Percentiles rank a stretch among this genome's conserved stretches.
Evolutionary conservation across 2,888 invertebrate species (phyloP).

Genomic region (Orchesellides sinensis): DNA sequence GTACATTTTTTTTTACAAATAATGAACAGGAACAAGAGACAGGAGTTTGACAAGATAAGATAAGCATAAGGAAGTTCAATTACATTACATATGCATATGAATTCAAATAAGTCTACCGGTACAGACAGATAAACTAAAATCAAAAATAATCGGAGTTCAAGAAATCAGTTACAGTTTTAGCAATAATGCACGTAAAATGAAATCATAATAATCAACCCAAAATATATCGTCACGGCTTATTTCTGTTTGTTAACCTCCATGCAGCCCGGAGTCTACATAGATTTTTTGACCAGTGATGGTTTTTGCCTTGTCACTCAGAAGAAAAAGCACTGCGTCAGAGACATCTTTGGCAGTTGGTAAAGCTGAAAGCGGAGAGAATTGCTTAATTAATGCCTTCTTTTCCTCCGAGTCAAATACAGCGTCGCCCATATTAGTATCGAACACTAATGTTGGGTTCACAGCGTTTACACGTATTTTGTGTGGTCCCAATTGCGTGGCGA

Average conservation of each 20-base stretch:
- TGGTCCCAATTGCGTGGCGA: conserved; percentile 92
- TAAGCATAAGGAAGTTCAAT: too few relatives aligned
- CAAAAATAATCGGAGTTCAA: too few relatives aligned
- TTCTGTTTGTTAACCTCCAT: conserved; percentile 21
- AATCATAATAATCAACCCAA: too few relatives aligned
- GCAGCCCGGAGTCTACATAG: conserved; percentile 89
- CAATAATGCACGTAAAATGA: too few relatives aligned
- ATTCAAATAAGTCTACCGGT: too few relatives aligned
- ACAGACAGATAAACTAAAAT: too few relatives aligned
- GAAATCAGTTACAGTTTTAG: too few relatives aligned
- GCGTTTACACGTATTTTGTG: conserved; percentile 76
- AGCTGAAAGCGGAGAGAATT: conserved; percentile 73
- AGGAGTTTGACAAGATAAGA: too few relatives aligned
- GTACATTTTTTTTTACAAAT: too few relatives aligned
- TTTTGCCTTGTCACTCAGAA: conserved; percentile 87
- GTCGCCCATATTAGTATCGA: conserved; percentile 25
- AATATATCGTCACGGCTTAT: too few relatives aligned
- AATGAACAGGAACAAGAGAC: too few relatives aligned
- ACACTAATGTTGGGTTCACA: conserved; percentile 18
- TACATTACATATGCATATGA: too few relatives aligned
- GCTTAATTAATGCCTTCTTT: background rate
- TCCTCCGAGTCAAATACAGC: conserved; percentile 19
- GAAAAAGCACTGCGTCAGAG: conserved; percentile 85
- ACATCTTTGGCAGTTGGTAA: conserved; percentile 82
- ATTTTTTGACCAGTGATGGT: conserved; percentile 89